A percentile compares a stretch with the other conserved stretches of the same genome.
phyloP scores from a whole-genome alignment of 2,113 vertebrate genomes.

The Mesitornis unicolor region DNA sequence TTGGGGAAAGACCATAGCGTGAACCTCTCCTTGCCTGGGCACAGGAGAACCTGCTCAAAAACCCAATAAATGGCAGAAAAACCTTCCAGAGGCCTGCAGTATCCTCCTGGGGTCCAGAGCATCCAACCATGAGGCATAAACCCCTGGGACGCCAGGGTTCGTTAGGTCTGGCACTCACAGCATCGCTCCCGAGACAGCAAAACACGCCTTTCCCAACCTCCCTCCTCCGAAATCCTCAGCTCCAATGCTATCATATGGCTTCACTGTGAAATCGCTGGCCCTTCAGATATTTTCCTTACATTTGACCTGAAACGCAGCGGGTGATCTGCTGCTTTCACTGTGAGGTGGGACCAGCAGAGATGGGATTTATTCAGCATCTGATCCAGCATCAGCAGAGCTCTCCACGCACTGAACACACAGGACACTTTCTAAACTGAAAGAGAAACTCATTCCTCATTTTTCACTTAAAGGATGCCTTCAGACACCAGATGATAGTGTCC shows the following conservation, averaged over 20 bases:
- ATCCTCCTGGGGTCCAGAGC: neutral
- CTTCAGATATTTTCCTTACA: neutral
- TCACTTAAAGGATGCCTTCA: neutral
- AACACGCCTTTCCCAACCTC: neutral
- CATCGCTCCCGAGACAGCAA: neutral
- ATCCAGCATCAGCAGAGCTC: neutral
- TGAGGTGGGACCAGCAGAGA: neutral
- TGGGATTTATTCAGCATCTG: neutral
- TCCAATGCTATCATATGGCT: rapidly evolving
- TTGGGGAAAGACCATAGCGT: neutral
- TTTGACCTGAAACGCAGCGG: neutral
- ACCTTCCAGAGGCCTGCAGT: neutral
- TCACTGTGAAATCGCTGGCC: neutral
- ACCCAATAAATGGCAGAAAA: neutral
- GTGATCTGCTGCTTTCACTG: neutral
- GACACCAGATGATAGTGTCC: neutral
- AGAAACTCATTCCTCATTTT: neutral
- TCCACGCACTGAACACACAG: neutral
- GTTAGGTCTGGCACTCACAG: neutral
- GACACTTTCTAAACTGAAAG: neutral
- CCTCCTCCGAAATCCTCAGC: neutral
- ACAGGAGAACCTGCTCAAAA: neutral
- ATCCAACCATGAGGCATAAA: neutral
- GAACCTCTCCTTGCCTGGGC: neutral
- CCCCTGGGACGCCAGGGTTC: neutral